Conservation (phyloP, 2,888 invertebrate species). For the Strigamia maritima region DNA sequence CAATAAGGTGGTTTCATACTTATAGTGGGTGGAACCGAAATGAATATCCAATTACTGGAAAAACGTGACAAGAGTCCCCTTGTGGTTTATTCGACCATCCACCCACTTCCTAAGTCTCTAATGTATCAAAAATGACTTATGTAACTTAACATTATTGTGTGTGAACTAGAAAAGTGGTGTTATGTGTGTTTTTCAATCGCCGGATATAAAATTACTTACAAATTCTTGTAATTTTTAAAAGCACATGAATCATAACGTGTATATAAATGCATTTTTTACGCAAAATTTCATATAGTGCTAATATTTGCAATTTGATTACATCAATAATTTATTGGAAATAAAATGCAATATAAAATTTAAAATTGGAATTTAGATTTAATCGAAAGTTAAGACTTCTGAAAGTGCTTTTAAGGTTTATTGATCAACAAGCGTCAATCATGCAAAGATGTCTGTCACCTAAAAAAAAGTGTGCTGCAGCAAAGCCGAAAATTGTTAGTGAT, state of each 20-base stretch:
- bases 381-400: neutral
- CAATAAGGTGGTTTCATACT: conserved; percentile 34
- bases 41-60: conserved; percentile 31
- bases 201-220: neutral
- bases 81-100: conserved; percentile 30
- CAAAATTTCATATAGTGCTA: too few relatives aligned
- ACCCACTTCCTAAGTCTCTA: conserved; percentile 22
- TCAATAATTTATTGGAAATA: neutral
- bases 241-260: neutral
- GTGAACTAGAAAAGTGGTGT: neutral
- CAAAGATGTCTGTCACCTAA: conserved; percentile 19
- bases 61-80: conserved; percentile 32
- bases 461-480: conserved; percentile 6
- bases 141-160: neutral
- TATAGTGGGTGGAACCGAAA: conserved; percentile 34
- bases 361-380: conserved; percentile 11
- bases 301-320: neutral
- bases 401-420: conserved; percentile 25
- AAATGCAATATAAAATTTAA: neutral
- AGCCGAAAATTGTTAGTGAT: conserved; percentile 26
- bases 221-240: neutral
- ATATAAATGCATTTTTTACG: too few relatives aligned
- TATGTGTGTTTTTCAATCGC: neutral
- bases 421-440: conserved; percentile 30
- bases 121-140: conserved; percentile 4